Conservation (phyloP, 2,797 vertebrate species). For the Novumbra hubbsi region DNA sequence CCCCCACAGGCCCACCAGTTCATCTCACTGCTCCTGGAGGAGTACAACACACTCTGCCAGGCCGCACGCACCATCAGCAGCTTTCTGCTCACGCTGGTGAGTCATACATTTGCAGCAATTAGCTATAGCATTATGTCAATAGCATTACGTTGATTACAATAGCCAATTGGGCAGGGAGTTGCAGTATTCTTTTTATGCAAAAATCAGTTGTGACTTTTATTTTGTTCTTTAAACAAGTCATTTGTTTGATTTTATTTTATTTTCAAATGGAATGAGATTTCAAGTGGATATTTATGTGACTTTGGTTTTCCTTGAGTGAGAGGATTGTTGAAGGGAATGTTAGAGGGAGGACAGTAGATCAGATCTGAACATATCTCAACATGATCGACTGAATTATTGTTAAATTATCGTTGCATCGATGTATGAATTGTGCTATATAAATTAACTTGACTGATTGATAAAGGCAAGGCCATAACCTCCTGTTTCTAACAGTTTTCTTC, state of each 20-base stretch:
- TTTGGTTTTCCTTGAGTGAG: too few species aligned
- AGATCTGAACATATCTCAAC: neutral
- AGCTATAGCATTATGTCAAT: neutral
- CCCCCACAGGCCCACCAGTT: slow-evolving; percentile 94
- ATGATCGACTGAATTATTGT: neutral
- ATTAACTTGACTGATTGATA: neutral
- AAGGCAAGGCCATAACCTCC: neutral
- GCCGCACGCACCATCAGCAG: slow-evolving; percentile 95
- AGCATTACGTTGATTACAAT: neutral
- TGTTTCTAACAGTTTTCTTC: neutral
- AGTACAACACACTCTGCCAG: slow-evolving; percentile 93
- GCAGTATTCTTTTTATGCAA: too few species aligned
- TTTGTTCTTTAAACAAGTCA: too few species aligned
- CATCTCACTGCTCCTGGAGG: slow-evolving; percentile 93
- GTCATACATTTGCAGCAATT: slow-evolving; percentile 28
- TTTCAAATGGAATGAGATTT: too few species aligned
- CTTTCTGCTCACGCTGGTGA: slow-evolving; percentile 95
- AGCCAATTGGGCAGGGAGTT: neutral
- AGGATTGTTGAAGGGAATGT: too few species aligned
- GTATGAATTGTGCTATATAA: too few species aligned
- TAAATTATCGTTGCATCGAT: neutral
- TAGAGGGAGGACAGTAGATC: too few species aligned
- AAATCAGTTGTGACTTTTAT: too few species aligned
- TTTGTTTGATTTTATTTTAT: too few species aligned
- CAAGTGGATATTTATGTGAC: too few species aligned